These are phyloP conservation scores for Rhodeus uyekii DNA, from an alignment of 2,797 vertebrate genomes.

Conservation along the genomic window DNA sequence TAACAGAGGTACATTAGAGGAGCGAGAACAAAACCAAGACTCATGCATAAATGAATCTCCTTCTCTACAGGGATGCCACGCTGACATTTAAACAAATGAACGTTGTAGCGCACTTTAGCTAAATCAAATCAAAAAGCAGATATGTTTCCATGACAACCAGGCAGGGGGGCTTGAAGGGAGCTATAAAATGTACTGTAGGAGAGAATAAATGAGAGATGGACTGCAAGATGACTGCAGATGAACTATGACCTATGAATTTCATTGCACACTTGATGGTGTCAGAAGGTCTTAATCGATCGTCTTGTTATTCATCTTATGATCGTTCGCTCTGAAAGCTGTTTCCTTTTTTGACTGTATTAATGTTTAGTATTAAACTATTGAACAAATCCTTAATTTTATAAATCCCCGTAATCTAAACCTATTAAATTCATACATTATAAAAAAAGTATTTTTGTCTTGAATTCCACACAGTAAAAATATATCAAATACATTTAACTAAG, in stretches of 20 bases:
- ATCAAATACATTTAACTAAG: not conserved
- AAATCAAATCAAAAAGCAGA: constrained; percentile 49
- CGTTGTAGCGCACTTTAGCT: constrained; percentile 41
- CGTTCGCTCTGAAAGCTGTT: not conserved
- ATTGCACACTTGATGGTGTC: not conserved
- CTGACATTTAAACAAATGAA: constrained; percentile 56
- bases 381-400: not conserved
- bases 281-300: not conserved
- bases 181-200: constrained; percentile 23
- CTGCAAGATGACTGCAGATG: not conserved
- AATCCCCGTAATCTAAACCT: too few relatives aligned
- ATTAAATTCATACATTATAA: not conserved
- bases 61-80: constrained; percentile 38
- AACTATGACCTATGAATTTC: constrained; percentile 8
- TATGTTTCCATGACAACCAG: constrained; percentile 55
- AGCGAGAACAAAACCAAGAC: not conserved
- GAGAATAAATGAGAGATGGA: not conserved
- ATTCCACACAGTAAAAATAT: not conserved
- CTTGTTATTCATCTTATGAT: too few relatives aligned
- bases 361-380: not conserved
- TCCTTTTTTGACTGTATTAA: not conserved
- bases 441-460: not conserved
- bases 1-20: constrained; percentile 17
- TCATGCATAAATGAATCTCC: constrained; percentile 34
- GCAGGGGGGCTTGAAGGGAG: constrained; percentile 27